Conservation (phyloP, 2,888 invertebrate species). For the Helleia helle region DNA sequence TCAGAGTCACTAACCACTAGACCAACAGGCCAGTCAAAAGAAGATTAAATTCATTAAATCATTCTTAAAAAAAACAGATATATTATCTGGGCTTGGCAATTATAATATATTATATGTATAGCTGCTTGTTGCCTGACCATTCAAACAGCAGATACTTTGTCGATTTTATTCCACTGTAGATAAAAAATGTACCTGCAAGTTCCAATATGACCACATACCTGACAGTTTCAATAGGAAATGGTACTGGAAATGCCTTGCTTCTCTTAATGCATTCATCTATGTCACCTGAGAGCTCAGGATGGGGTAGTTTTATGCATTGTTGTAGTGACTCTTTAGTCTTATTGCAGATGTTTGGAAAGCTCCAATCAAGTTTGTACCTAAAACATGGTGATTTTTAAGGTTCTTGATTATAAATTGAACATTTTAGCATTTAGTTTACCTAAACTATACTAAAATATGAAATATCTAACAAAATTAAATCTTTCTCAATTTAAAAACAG, state of each 20-base stretch:
- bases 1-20: too few species aligned
- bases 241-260: slow-evolving; percentile 33
- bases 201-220: slow-evolving; percentile 23
- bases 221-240: slow-evolving; percentile 36
- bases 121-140: too few species aligned
- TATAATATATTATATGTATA: too few species aligned
- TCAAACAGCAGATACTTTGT: too few species aligned
- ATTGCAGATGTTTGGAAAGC: slow-evolving; percentile 57
- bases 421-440: too few species aligned
- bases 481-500: too few species aligned
- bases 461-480: too few species aligned
- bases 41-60: neutral
- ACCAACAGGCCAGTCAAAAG: too few species aligned
- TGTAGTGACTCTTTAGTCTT: slow-evolving; percentile 53
- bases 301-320: slow-evolving; percentile 32
- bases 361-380: slow-evolving; percentile 67
- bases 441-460: too few species aligned
- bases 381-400: neutral
- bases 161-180: slow-evolving; percentile 29
- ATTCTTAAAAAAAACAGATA: too few species aligned
- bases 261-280: slow-evolving; percentile 29
- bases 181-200: slow-evolving; percentile 30
- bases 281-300: slow-evolving; percentile 23
- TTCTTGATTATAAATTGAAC: neutral
- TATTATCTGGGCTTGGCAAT: too few species aligned